Base-by-base conservation (phyloP, 2,888 invertebrate genomes). In the Noctua janthina region DNA sequence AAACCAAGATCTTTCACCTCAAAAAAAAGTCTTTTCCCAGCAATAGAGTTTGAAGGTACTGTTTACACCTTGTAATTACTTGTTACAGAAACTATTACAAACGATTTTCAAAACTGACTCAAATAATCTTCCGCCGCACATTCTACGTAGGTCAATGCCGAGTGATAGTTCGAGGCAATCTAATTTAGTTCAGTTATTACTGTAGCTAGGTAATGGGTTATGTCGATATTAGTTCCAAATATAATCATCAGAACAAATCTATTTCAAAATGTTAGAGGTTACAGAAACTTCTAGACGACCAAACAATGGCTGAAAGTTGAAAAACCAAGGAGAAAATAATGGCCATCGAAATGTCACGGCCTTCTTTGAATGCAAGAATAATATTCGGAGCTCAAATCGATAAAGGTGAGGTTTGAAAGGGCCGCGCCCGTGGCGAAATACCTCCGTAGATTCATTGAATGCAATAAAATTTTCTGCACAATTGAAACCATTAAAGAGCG, bases 391-490 rank as follows among this genome's bases (percentile, higher is more conserved):
- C 80, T 78, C 82, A 85, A 94, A 94, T 93, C 94, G 92, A 95
- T 94, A 92, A 92, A 92, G 92, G 91, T 93, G 94, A 85, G 92
- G 91, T 93, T 92, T 92, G 91, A 93, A 95, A 93, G 92, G 91
- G 91, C 90, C 90, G 87, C 86, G 89, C 91, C 91, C 84, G 90
- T 90, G 92, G 93, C 89, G 87, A 91, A 94, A 94, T 93, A 92
- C 93, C 93, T 92, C 93, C 86, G 91, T 91, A 92, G 93, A 94
- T 92, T 94, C 94, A 95, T 95, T 95, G 94, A 95, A 95, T 96
- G 96, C 95, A 95, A 96, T 96, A 96, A 96, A 96, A 96, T 95
- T 96, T 96, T 96, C 96, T 94, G 94, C 95, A 96, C 96, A 96
- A 96, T 96, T 95, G 96, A 95, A 95, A 94, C 96, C 96, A 96